Conservation (phyloP, 1,140 invertebrate species). For the Bactericera cockerelli region DNA sequence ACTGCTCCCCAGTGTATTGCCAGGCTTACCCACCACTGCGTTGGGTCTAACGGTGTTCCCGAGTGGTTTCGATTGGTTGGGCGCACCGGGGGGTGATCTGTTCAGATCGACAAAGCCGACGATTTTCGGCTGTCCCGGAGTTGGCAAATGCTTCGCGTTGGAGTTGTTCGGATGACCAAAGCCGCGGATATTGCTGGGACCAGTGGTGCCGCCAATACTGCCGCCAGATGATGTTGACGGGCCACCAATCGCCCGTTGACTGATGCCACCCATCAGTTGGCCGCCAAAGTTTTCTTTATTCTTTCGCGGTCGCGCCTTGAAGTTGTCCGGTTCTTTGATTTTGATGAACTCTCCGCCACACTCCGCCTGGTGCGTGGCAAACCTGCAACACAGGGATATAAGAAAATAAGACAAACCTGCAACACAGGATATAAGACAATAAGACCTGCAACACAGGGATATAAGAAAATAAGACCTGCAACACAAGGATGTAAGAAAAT, state of each 20-base stretch:
- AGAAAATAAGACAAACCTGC: too few relatives aligned
- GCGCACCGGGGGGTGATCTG: neutral
- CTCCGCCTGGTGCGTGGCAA: conserved; percentile 42
- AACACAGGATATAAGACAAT: too few relatives aligned
- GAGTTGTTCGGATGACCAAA: neutral
- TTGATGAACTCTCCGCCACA: conserved; percentile 84
- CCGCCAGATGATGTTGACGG: too few relatives aligned
- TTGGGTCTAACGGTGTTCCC: neutral
- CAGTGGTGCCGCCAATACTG: neutral
- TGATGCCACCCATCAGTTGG: too few relatives aligned
- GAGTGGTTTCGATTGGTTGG: neutral
- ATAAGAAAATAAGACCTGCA: too few relatives aligned
- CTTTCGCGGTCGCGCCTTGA: neutral
- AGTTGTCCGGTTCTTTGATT: conserved; percentile 48
- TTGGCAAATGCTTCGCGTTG: neutral
- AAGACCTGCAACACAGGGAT: too few relatives aligned
- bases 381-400: neutral
- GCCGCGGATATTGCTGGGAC: neutral
- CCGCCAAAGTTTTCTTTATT: neutral
- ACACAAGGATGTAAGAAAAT: too few relatives aligned
- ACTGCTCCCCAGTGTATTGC: neutral
- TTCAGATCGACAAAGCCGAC: neutral
- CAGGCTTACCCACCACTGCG: too few relatives aligned
- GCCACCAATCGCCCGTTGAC: too few relatives aligned
- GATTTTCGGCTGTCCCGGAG: conserved; percentile 1